Evolutionary conservation across 2,888 invertebrate genomes (phyloP).

Genomic region (Loripinus fragilis): DNA sequence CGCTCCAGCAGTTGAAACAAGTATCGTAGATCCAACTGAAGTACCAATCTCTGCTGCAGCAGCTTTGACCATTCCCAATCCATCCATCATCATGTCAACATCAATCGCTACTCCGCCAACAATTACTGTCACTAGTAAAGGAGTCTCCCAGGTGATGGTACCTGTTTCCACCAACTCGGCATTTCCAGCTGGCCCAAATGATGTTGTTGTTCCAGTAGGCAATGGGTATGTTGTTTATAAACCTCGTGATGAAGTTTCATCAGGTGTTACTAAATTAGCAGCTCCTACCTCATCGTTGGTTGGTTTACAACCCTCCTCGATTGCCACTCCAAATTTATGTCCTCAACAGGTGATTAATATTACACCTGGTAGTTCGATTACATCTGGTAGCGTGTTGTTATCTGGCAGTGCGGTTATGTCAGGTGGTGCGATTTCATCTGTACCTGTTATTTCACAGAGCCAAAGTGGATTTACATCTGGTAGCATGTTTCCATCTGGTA

Average conservation of each 20-base stretch:
- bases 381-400: too few relatives aligned
- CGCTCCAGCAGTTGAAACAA: background rate
- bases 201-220: conserved; percentile 47
- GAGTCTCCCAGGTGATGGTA: conserved; percentile 36
- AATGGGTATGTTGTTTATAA: conserved; percentile 63
- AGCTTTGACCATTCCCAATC: conserved; percentile 63
- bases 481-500: too few relatives aligned
- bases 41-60: conserved; percentile 51
- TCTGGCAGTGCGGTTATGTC: too few relatives aligned
- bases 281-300: too few relatives aligned
- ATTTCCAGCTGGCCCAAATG: conserved; percentile 40
- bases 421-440: too few relatives aligned
- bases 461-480: too few relatives aligned
- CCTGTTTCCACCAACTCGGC: conserved; percentile 35
- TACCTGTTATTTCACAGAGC: too few relatives aligned
- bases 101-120: background rate
- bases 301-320: too few relatives aligned
- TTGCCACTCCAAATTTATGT: too few relatives aligned
- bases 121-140: background rate
- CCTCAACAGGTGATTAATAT: too few relatives aligned
- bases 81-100: conserved; percentile 34
- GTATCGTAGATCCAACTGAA: background rate
- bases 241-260: conserved; percentile 30
- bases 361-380: too few relatives aligned
- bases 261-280: too few relatives aligned